Evolutionary conservation across 2,888 invertebrate genomes (phyloP).

Genomic region (Phymatocera aterrima): DNA sequence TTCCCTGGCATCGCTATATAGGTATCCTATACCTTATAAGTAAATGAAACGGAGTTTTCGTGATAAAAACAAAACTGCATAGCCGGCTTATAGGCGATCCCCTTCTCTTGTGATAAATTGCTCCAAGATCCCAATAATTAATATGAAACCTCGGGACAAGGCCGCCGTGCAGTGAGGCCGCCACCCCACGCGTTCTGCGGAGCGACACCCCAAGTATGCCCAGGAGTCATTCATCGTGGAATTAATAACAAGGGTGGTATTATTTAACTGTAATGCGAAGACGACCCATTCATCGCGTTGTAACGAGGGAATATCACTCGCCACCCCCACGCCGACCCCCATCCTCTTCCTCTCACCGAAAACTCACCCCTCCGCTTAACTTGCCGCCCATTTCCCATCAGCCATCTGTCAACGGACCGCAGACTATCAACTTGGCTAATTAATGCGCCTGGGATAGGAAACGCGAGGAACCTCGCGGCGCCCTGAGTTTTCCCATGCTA

Average conservation of each 20-base stretch:
- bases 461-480: background rate
- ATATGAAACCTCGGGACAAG: conserved; percentile 31
- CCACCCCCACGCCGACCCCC: background rate
- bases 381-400: conserved; percentile 34
- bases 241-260: conserved; percentile 48
- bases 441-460: conserved; percentile 27
- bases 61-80: conserved; percentile 21
- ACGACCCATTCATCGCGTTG: conserved; percentile 48
- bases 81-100: background rate
- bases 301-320: conserved; percentile 38
- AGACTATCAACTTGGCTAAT: conserved; percentile 48
- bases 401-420: conserved; percentile 44
- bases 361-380: background rate
- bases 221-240: conserved; percentile 44
- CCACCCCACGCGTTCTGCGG: too few species aligned
- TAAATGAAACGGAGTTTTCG: conserved; percentile 18
- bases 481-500: background rate
- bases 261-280: conserved; percentile 49
- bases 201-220: conserved; percentile 29
- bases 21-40: too few species aligned
- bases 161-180: background rate
- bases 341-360: background rate
- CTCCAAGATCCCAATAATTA: conserved; percentile 38
- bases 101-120: conserved; percentile 34
- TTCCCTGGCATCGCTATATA: too few species aligned